These are phyloP conservation scores for Nymphalis urticae DNA, from an alignment of 2,888 invertebrate species.

Conservation along the genomic window DNA sequence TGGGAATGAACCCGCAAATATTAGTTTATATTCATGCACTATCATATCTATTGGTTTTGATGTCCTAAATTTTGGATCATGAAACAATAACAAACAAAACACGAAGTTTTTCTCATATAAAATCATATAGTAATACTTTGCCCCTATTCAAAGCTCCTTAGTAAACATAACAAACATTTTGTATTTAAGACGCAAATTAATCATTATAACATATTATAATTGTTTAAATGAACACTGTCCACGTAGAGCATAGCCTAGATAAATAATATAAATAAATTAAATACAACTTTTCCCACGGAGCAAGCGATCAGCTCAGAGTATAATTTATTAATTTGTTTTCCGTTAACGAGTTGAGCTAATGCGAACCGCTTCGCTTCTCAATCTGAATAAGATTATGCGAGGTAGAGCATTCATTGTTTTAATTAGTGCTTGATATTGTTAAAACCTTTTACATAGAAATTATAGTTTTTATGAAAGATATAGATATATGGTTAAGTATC, in stretches of 20 bases:
- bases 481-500: not conserved
- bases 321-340: conserved; percentile 79
- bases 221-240: conserved; percentile 35
- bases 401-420: conserved; percentile 45
- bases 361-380: conserved; percentile 53
- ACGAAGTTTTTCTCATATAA: too few species aligned
- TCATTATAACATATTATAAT: conserved; percentile 29
- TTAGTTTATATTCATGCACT: too few species aligned
- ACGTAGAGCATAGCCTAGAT: conserved; percentile 45
- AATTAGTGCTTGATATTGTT: not conserved
- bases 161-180: conserved; percentile 4
- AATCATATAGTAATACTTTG: not conserved
- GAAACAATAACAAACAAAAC: too few species aligned
- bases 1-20: too few species aligned
- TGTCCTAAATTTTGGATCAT: too few species aligned
- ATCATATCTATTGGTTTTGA: too few species aligned
- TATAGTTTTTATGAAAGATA: not conserved
- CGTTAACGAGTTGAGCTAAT: conserved; percentile 69
- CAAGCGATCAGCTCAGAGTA: conserved; percentile 60
- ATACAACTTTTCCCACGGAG: conserved; percentile 64
- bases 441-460: not conserved
- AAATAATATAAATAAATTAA: conserved; percentile 47
- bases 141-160: not conserved
- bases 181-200: conserved; percentile 18
- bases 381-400: conserved; percentile 49